Evolutionary conservation across 92 coral and sea anemone genomes (phyloP).

Genomic region (Parazoanthus atlanticus): DNA sequence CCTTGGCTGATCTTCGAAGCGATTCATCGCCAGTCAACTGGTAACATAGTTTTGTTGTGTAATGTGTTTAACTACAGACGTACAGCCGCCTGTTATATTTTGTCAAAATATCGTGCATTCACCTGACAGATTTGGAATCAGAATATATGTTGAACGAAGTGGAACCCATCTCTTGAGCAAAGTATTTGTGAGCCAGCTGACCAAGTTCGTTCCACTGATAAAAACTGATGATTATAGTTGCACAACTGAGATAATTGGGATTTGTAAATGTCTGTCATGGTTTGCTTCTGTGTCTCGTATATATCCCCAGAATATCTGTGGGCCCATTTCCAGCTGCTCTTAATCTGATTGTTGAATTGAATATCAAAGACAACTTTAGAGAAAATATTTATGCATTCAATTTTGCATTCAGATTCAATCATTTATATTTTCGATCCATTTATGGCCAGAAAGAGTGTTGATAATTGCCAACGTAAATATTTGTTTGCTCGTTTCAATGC

Average conservation of each 20-base stretch:
- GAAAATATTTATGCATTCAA: neutral
- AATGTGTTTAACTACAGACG: neutral
- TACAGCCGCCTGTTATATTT: neutral
- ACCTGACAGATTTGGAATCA: neutral
- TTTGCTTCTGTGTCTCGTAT: neutral
- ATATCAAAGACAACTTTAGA: neutral
- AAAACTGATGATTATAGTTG: neutral
- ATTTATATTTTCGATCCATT: conserved; percentile 2
- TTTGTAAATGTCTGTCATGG: neutral
- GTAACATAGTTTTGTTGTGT: conserved; percentile 40
- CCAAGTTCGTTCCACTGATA: neutral
- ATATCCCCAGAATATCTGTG: neutral
- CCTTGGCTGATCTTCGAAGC: conserved; percentile 64
- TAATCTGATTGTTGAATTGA: neutral
- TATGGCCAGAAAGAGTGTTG: conserved; percentile 20
- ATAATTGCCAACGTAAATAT: neutral
- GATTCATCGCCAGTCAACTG: conserved; percentile 74
- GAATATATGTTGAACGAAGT: neutral
- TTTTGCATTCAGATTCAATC: neutral
- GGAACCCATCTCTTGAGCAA: neutral
- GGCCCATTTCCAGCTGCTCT: neutral
- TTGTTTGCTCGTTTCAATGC: neutral
- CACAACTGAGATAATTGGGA: neutral
- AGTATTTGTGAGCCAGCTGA: neutral
- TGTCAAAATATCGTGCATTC: neutral